phyloP scores from a whole-genome alignment of 1,140 invertebrate species.

The Zaprionus africanus region DNA sequence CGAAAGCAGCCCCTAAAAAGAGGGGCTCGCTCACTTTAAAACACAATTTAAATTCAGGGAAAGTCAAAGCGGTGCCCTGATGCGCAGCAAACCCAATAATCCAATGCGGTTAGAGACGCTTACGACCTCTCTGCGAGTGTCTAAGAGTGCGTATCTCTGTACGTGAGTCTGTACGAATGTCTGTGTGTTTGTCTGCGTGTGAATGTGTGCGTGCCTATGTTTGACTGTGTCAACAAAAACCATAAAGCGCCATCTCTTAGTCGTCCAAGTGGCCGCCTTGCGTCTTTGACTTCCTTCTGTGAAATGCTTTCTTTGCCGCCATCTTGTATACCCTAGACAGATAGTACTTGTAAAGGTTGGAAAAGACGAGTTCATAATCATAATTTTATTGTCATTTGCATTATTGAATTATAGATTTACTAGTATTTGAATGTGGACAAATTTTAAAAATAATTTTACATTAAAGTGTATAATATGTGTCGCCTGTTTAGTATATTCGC shows the following conservation, averaged over 20 bases:
- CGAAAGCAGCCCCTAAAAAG: slow-evolving; percentile 14
- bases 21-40: slow-evolving; percentile 29
- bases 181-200: slow-evolving; percentile 24
- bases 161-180: not conserved
- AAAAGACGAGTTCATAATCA: too few relatives aligned
- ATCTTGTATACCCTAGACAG: slow-evolving; percentile 9
- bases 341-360: not conserved
- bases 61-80: slow-evolving; percentile 59
- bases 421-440: too few relatives aligned
- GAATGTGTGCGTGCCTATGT: slow-evolving; percentile 13
- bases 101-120: slow-evolving; percentile 59
- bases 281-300: slow-evolving; percentile 10
- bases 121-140: slow-evolving; percentile 10
- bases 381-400: too few relatives aligned
- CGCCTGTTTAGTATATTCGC: not conserved
- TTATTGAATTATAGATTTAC: too few relatives aligned
- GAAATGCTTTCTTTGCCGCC: slow-evolving; percentile 9
- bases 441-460: too few relatives aligned
- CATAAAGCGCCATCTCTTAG: slow-evolving; percentile 51
- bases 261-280: slow-evolving; percentile 36
- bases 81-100: slow-evolving; percentile 59
- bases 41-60: slow-evolving; percentile 58
- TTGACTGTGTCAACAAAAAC: slow-evolving; percentile 41
- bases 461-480: slow-evolving; percentile 14
- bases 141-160: slow-evolving; percentile 8